Base-by-base conservation (phyloP, 2,888 invertebrate genomes). In the Anthophora plumipes region DNA sequence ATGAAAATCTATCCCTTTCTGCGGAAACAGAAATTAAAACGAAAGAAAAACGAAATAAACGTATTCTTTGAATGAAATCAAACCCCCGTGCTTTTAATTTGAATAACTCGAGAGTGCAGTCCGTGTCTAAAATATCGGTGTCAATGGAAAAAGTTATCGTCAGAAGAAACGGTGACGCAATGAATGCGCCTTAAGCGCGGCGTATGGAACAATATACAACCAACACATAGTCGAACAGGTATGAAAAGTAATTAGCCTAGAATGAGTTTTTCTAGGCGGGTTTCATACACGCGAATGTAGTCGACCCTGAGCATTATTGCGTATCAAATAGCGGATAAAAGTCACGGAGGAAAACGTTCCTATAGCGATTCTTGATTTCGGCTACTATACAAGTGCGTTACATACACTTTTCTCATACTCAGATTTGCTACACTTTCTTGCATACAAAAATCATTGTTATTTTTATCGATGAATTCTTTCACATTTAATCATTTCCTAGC, bases 241-340 rank as follows among this genome's bases (percentile, higher is more conserved):
- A 78, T 81, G 80, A 81, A 81, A 81, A 78, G 78, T 81, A 81
- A 81, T 81, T 81, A 81, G 78, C 80, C 78, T 81, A 74, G 80
- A 81, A 78, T 81, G 78, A 81, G 74, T 81, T 78, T 81, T 81
- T 81, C 80, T 78, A 43, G 43, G 12, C 66, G 60, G 69, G 66
- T 63, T 64, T 59, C 64, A 57, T 73, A 66, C 60, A 63, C 72
- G 83, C 82, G 82, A 82, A 82, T 82, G 82, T 83, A 73, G 83
- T 83, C 79, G 83, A 77, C 83, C 83, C 82, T 83, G 83, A 83
- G 63, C 78, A 64, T 72, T 83, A 75, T 59, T 81, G 72, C 80
- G 72, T 80, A 80, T 80, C 68, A 68, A 68, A 69, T n/a, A 60
- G 64, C 59, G 59, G 52, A 77, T 80, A 72, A 77, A 77, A 67